Evolutionary conservation across 1,140 invertebrate species (phyloP), one percentile per base, ranked within the genome.

Genomic region (Pseudomyrmex flavicornis): DNA sequence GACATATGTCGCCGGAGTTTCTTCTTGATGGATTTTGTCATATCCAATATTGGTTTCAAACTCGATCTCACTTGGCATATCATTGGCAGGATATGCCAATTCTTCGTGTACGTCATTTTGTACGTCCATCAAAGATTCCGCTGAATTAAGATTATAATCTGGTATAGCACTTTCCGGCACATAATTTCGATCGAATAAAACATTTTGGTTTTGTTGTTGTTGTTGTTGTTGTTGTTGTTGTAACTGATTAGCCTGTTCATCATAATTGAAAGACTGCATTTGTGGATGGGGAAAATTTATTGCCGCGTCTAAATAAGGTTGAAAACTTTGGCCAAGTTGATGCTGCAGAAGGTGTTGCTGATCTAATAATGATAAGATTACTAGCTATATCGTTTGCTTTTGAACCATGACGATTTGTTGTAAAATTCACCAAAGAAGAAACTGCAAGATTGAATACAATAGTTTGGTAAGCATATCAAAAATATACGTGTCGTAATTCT

Each of bases 231-330:
- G 61, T 22, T 76, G 82, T 8, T 73, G 79, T 15, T 83, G 85
- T 50, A 87, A 85, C 77, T 92, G 91, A 56, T 93, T 93, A 44
- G 89, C 90, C 62, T 94, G 94, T 80, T 95, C 95, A 65, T 95
- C 94, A 80, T 95, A 95, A 90, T 95, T 95, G 85, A 95, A 95
- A 0, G 94, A 94, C 62, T 95, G 94, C 89, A 93, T 94, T 76
- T 95, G 94, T 0, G 95, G 93, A 82, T 95, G 93, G 0, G 94
- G 92, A 66, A 93, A 92, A 59, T 90, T 88, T 10, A 88, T 90
- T n/a, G 79, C 83, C 17, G 80, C 76, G n/a, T 80, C 85, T 44
- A 35, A 35, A 35, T 35, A 35, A 35, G 90, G 82, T 26, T 91
- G 89, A 20, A 92, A 82, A 4, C 89, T 83, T 70, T 93, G 91